phyloP scores from a whole-genome alignment of 1,140 invertebrate genomes.

The Asobara japonica region DNA sequence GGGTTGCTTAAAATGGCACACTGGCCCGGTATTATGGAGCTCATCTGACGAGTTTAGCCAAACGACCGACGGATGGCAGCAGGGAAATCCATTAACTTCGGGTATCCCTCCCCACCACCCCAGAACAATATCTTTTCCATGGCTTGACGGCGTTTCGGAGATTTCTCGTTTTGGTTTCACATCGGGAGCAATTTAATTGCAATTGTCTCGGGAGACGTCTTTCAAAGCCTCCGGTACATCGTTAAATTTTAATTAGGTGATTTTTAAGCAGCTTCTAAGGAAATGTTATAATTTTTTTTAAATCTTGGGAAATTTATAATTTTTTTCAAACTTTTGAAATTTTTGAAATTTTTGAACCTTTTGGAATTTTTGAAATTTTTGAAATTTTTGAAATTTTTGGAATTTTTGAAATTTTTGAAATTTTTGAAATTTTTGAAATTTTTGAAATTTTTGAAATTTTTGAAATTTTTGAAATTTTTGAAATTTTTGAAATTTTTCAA shows the following conservation, averaged over 20 bases:
- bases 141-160: not conserved
- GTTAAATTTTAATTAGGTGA: not conserved
- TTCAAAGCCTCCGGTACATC: not conserved
- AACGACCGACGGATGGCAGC: constrained; percentile 58
- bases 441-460: too few relatives aligned
- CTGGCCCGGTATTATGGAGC: constrained; percentile 63
- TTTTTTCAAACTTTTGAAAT: too few relatives aligned
- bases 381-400: too few relatives aligned
- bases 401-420: too few relatives aligned
- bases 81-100: constrained; percentile 60
- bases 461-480: too few relatives aligned
- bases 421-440: too few relatives aligned
- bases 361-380: too few relatives aligned
- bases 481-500: too few relatives aligned
- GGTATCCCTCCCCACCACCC: not conserved
- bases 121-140: not conserved
- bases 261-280: not conserved
- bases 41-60: constrained; percentile 57
- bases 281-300: too few relatives aligned
- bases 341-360: too few relatives aligned
- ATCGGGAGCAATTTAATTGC: not conserved
- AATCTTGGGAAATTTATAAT: too few relatives aligned
- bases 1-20: constrained; percentile 66
- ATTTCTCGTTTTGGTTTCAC: not conserved
- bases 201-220: not conserved